Evolutionary conservation across 2,113 vertebrate genomes (phyloP).

Genomic region (Mustela lutreola): DNA sequence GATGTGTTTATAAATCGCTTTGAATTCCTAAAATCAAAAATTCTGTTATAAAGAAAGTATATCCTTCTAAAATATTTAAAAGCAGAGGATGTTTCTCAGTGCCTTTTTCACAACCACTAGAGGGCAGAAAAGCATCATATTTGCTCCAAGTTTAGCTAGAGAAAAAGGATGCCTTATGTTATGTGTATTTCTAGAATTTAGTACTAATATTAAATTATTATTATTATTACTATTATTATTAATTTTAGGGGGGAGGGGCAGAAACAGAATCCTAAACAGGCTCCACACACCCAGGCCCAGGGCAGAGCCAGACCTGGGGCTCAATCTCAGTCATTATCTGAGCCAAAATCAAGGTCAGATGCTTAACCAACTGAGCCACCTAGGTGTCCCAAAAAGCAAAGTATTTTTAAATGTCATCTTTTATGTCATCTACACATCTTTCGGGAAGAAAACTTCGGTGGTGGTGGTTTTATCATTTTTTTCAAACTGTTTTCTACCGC

Average conservation of each 20-base stretch:
- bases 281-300: not conserved
- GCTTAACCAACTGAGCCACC: not conserved
- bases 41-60: not conserved
- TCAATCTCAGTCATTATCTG: not conserved
- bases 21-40: not conserved
- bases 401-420: constrained; percentile 35
- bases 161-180: not conserved
- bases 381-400: not conserved
- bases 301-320: not conserved
- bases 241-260: not conserved
- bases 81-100: constrained; percentile 38
- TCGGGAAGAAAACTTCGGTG: not conserved
- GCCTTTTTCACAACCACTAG: constrained; percentile 40
- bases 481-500: not conserved
- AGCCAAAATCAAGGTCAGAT: not conserved
- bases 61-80: not conserved
- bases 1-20: not conserved
- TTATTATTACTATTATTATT: not conserved
- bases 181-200: constrained; percentile 22
- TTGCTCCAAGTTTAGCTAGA: not conserved
- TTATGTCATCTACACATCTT: not conserved
- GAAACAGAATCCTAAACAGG: not conserved
- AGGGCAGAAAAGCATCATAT: constrained; percentile 66
- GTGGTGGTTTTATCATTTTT: not conserved
- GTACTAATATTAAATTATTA: not conserved